Evolutionary conservation across 2,888 invertebrate species (phyloP), one percentile per base, ranked within the genome.

Genomic region (Slavum lentiscoides): DNA sequence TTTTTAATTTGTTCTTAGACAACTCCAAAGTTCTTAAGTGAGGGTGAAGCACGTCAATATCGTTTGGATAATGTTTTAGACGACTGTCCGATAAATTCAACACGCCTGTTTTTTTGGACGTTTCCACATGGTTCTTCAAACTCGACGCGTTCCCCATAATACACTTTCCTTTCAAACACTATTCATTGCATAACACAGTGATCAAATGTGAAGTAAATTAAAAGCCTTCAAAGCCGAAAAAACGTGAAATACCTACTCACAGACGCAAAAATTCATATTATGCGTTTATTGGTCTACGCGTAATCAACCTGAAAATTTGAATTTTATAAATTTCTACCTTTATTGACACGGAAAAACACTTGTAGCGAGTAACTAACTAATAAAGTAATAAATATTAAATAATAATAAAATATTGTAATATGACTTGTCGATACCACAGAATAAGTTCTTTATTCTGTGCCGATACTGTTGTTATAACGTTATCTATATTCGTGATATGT

Each of bases 101-200:
- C 58, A 96, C 93, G 21, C 98, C 97, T 30, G 98, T 98, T 88
- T 98, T 98, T 85, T 94, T 92, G 19, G 98, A 97, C 77, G 94
- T 97, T 86, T 97, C 96, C 85, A 95, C 91, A 86, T 98, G 98
- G 86, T 94, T 94, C 86, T 95, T 96, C 76, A 96, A 87, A 83
- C 92, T 92, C 39, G 77, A 61, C 82, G 95, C 91, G 87, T 97
- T 97, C 74, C 97, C 97, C 97, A 97, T 97, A 83, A 69, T 85
- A 9, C 9, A 17, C 61, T 23, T 76, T 72, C 55, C 15, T 69
- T 66, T 66, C 23, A 66, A 37, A 17, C 8, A 74, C n/a, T 53
- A n/a, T 21, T 37, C 64, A 74, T 64, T 21, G 6, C 62, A 13
- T 30, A 39, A 72, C 39, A 39, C 5, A 23, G 7, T 6, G 43